A percentile compares a stretch with the other conserved stretches of the same genome.
Evolutionary conservation across 2,797 vertebrate genomes (phyloP).

Genomic region (Rhynchotus rufescens): DNA sequence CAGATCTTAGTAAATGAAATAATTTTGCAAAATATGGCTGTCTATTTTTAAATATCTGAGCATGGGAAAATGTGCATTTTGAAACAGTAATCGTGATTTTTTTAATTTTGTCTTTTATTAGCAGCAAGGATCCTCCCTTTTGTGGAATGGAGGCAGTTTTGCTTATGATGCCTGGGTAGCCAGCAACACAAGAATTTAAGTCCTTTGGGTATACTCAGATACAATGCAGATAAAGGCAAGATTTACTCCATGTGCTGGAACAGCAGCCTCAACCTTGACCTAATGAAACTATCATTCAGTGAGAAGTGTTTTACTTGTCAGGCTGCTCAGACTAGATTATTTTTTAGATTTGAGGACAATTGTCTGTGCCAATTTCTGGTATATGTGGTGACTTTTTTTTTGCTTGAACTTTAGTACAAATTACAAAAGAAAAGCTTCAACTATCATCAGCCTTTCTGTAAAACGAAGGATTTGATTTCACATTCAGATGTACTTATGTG

Average conservation of each 20-base stretch:
- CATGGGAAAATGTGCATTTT: neutral
- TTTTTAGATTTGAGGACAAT: neutral
- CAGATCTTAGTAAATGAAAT: neutral
- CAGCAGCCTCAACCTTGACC: conserved; percentile 52
- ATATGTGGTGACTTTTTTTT: neutral
- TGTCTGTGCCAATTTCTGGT: neutral
- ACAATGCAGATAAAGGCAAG: conserved; percentile 51
- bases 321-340: conserved; percentile 8
- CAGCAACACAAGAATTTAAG: conserved; percentile 34
- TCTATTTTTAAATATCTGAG: neutral
- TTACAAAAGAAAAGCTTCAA: neutral
- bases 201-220: conserved; percentile 50
- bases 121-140: neutral
- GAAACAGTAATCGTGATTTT: neutral
- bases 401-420: neutral
- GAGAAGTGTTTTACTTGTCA: conserved; percentile 58
- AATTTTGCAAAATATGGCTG: neutral
- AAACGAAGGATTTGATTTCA: conserved; percentile 3
- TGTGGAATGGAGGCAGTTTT: neutral
- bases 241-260: conserved; percentile 47
- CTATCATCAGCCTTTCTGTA: neutral
- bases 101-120: neutral
- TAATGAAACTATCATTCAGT: conserved; percentile 53
- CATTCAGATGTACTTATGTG: neutral
- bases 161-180: conserved; percentile 11